A percentile compares a stretch with the other conserved stretches of the same genome.
These are phyloP conservation scores for Limenitis camilla DNA, from an alignment of 2,888 invertebrate species.

Conservation along the genomic window DNA sequence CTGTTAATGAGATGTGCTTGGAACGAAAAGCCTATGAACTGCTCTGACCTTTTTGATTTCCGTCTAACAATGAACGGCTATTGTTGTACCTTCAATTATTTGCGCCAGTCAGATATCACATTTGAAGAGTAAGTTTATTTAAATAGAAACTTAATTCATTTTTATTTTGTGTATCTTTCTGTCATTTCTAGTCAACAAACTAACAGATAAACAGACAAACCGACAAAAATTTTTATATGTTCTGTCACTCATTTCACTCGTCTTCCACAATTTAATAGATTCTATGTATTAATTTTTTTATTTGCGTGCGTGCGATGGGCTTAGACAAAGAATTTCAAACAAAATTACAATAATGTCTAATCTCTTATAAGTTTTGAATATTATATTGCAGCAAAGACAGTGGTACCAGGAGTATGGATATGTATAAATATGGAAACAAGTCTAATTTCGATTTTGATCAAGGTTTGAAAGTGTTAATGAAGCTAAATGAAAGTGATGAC, in stretches of 20 bases:
- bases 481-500: conserved; percentile 59
- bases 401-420: conserved; percentile 49
- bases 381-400: no score
- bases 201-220: no score
- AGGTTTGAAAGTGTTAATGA: conserved; percentile 54
- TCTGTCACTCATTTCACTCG: no score
- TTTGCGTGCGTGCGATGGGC: no score
- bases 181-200: no score
- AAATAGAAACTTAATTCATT: no score
- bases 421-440: conserved; percentile 62
- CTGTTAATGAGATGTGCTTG: conserved; percentile 66
- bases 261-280: no score
- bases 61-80: conserved; percentile 75
- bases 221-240: no score
- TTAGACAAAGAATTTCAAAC: no score
- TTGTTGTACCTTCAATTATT: conserved; percentile 76
- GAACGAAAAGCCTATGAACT: conserved; percentile 57
- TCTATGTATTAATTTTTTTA: no score
- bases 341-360: no score
- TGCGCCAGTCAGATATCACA: conserved; percentile 50
- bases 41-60: conserved; percentile 66
- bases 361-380: no score
- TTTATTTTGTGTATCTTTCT: not conserved
- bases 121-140: conserved; percentile 56
- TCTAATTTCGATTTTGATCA: conserved; percentile 59